phyloP scores from a whole-genome alignment of 2,113 vertebrate genomes.

The Melanocharis versteri region DNA sequence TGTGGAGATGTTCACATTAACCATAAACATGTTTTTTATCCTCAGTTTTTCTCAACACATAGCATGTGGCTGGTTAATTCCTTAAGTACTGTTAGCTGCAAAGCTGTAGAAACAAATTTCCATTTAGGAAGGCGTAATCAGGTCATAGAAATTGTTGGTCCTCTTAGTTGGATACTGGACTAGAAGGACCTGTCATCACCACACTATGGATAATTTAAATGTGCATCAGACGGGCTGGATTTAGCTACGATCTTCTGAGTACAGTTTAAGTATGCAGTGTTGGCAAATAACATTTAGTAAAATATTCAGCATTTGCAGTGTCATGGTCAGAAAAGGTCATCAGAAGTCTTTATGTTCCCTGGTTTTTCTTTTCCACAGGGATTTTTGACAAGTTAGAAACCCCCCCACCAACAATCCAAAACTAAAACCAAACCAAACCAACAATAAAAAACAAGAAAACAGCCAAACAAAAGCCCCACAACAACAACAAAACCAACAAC shows the following conservation, averaged over 20 bases:
- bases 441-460: rapidly evolving
- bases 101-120: not conserved
- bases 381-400: conserved; percentile 77
- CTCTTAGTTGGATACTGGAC: not conserved
- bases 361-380: conserved; percentile 83
- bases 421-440: not conserved
- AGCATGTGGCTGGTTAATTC: not conserved
- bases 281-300: not conserved
- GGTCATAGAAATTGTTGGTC: not conserved
- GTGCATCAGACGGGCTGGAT: not conserved
- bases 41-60: not conserved
- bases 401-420: not conserved
- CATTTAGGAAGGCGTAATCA: not conserved
- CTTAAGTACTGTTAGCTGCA: not conserved
- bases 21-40: not conserved
- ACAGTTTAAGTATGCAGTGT: not conserved
- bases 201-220: not conserved
- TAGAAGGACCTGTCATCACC: not conserved
- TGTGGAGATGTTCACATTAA: not conserved
- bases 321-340: conserved; percentile 73
- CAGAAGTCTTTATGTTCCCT: conserved; percentile 81
- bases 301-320: conserved; percentile 12
- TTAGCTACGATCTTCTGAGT: not conserved
- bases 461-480: not conserved
- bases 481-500: not conserved